phyloP scores from a whole-genome alignment of 2,113 vertebrate species.

The Oryzias curvinotus region DNA sequence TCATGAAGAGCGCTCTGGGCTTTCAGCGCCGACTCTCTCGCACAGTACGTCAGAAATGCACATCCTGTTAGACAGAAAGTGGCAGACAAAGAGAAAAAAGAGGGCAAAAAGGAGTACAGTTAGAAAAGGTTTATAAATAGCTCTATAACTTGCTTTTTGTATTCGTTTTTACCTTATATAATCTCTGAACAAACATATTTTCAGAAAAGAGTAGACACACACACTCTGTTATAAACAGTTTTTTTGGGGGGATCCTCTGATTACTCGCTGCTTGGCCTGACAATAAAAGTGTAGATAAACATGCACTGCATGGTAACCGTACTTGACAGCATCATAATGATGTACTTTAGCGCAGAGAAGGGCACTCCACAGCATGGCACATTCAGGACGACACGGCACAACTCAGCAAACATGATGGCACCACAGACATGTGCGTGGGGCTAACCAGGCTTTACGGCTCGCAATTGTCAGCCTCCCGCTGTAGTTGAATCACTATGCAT shows the following conservation, averaged over 20 bases:
- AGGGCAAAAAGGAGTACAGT: constrained; percentile 13
- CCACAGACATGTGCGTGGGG: constrained; percentile 64
- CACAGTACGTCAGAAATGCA: constrained; percentile 92
- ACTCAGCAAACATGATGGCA: constrained; percentile 71
- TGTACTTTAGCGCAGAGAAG: constrained; percentile 63
- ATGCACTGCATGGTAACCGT: constrained; percentile 54
- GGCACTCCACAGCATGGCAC: constrained; percentile 66
- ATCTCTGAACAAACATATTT: constrained; percentile 6
- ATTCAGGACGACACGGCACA: constrained; percentile 67
- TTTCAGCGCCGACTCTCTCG: constrained; percentile 90
- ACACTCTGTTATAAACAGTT: constrained; percentile 28
- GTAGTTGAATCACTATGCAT: constrained; percentile 62
- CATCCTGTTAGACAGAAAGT: constrained; percentile 79
- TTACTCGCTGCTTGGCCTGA: constrained; percentile 28
- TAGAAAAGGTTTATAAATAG: constrained; percentile 30
- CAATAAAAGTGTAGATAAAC: constrained; percentile 45
- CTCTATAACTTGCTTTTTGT: constrained; percentile 30
- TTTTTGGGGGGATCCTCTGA: constrained; percentile 30
- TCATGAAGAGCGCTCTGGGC: constrained; percentile 92
- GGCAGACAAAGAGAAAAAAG: constrained; percentile 18
- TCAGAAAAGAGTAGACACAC: constrained; percentile 1
- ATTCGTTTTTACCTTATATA: constrained; percentile 22
- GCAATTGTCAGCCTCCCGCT: constrained; percentile 53
- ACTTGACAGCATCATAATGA: constrained; percentile 59
- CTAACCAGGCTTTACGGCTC: constrained; percentile 61